phyloP scores from a whole-genome alignment of 30 jellyfish, hydroid and myxozoan species.

The Cassiopea xamachana region DNA sequence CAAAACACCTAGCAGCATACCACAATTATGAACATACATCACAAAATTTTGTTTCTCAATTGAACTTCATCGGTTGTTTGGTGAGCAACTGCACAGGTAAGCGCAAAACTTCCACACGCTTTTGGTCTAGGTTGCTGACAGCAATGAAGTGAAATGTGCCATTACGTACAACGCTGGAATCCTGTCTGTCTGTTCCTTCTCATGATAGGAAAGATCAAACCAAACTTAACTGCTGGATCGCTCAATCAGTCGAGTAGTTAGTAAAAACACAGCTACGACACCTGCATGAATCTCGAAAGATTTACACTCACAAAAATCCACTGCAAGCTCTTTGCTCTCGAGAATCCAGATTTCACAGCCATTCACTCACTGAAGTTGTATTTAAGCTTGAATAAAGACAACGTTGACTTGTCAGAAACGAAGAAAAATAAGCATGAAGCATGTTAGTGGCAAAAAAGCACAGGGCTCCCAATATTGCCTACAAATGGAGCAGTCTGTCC shows the following conservation, averaged over 20 bases:
- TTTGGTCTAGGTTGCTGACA: too few relatives aligned
- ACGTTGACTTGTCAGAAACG: background rate
- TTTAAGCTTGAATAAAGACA: conserved; percentile 12
- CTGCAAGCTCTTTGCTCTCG: background rate
- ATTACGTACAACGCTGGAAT: too few relatives aligned
- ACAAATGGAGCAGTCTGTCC: background rate
- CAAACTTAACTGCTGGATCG: background rate
- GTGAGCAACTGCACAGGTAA: too few relatives aligned
- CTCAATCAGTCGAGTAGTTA: background rate
- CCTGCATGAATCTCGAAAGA: background rate
- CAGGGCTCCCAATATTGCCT: background rate
- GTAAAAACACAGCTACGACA: background rate
- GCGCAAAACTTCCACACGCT: too few relatives aligned
- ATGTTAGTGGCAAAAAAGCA: background rate
- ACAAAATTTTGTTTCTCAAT: too few relatives aligned
- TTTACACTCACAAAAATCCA: background rate
- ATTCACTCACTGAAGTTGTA: conserved; percentile 42
- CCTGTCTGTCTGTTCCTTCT: too few relatives aligned
- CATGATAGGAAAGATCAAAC: too few relatives aligned
- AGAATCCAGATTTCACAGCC: conserved; percentile 20
- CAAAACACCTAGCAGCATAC: too few relatives aligned
- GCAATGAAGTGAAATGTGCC: too few relatives aligned
- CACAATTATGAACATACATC: too few relatives aligned
- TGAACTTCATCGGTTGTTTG: too few relatives aligned
- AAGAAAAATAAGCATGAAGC: background rate